phyloP scores from a whole-genome alignment of 2,888 invertebrate species.

The Drosophila quinaria region DNA sequence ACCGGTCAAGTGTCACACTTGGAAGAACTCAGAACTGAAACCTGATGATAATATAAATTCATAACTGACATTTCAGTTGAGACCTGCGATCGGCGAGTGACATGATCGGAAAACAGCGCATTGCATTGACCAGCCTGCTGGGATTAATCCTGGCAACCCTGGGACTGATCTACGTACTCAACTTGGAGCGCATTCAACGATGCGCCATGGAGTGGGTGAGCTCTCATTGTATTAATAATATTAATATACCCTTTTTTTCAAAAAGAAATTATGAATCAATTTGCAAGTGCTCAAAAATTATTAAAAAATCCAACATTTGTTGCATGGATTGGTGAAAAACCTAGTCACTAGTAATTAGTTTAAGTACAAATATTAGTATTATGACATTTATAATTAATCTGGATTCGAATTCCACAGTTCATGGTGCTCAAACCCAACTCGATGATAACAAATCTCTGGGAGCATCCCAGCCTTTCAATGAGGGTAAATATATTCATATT shows the following conservation, averaged over 20 bases:
- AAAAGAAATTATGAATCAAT: too few relatives aligned
- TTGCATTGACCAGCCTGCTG: constrained; percentile 56
- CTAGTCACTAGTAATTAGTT: too few relatives aligned
- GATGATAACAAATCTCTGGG: constrained; percentile 87
- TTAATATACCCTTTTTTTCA: too few relatives aligned
- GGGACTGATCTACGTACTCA: constrained; percentile 50
- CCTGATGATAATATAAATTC: not conserved
- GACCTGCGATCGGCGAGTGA: constrained; percentile 6
- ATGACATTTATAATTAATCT: not conserved
- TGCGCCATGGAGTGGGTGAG: constrained; percentile 58
- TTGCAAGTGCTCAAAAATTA: too few relatives aligned
- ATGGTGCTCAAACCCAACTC: constrained; percentile 88
- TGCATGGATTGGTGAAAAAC: too few relatives aligned
- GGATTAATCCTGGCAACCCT: constrained; percentile 50
- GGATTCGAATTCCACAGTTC: constrained; percentile 85
- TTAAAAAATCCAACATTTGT: too few relatives aligned
- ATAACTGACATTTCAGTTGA: constrained; percentile 23
- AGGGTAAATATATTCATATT: constrained; percentile 89
- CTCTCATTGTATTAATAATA: too few relatives aligned
- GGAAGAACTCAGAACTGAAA: not conserved
- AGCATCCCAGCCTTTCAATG: constrained; percentile 88
- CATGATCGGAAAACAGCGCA: constrained; percentile 68
- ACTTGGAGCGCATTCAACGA: constrained; percentile 59
- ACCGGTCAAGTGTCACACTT: constrained; percentile 14
- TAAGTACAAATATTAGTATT: too few relatives aligned